Conservation (phyloP, 2,113 vertebrate genomes). For the Tonatia bakeri region DNA sequence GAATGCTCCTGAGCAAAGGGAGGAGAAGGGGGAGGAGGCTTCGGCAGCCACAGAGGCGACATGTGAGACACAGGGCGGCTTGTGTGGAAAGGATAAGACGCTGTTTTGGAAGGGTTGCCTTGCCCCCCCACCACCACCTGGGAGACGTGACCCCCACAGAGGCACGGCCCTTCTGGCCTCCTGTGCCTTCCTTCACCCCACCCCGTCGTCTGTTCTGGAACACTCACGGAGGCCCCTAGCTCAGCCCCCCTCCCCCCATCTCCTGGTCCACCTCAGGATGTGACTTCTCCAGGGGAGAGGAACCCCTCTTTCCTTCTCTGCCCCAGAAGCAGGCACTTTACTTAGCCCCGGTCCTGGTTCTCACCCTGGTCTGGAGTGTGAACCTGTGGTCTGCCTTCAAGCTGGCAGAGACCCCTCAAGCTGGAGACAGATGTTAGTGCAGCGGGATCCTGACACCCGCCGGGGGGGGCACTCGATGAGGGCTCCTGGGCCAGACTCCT, state of each 20-base stretch:
- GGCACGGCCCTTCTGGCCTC: background rate
- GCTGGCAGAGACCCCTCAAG: background rate
- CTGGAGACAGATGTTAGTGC: background rate
- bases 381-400: background rate
- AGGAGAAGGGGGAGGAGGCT: background rate
- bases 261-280: background rate
- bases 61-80: background rate
- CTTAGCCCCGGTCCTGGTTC: background rate
- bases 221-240: rapidly evolving
- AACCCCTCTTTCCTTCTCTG: background rate
- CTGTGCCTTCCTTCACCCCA: background rate
- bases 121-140: background rate
- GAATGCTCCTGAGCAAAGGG: rapidly evolving
- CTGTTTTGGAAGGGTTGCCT: background rate
- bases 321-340: background rate
- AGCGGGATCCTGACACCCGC: background rate
- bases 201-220: background rate
- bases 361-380: background rate
- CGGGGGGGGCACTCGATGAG: rapidly evolving
- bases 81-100: background rate
- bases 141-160: background rate
- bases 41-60: too few species aligned
- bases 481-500: background rate
- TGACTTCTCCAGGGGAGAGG: background rate
- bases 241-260: background rate